Base-by-base conservation (phyloP, 2,888 invertebrate genomes). In the Spisula subtruncata region DNA sequence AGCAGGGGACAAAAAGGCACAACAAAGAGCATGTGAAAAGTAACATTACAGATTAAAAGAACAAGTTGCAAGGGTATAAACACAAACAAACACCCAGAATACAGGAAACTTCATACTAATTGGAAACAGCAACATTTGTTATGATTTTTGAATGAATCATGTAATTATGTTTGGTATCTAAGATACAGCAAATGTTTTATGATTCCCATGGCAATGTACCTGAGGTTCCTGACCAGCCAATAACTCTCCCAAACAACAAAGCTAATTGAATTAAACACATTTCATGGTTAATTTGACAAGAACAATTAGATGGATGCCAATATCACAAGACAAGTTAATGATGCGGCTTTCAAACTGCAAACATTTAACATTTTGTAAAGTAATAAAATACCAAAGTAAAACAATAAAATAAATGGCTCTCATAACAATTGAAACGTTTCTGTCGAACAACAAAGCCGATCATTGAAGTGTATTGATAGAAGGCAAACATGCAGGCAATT, bases 301-400 rank as follows among this genome's bases (percentile, higher is more conserved):
- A 71, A 71, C 71, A 75, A 75, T 75, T 35, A 75, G 35, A 16
- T 16, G 75, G 32, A 75, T 75, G 75, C 75, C 75, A 75, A 75
- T 32, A 75, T 35, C 32, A 16, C 32, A 60, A 29, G 32, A 75
- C 32, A 75, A 10, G 75, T 75, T 75, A 75, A 75, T 75, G 35
- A 32, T 25, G 16, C 20, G 4, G 75, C 75, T 75, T 75, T 75
- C 60, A 66, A 66, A 66, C n/a, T 66, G 25, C 25, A 66, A 66
- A 66, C 25, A 66, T 66, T n/a, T n/a, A 66, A 66, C 20, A n/a
- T 66, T 66, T 66, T n/a, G 60, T 66, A 25, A 66, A 25, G 60
- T 25, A 66, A 66, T 25, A 66, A n/a, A 66, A 66, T 6, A 66
- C 25, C 25, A n/a, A 66, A 66, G 25, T 25, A 25, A 66, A 66